These are phyloP conservation scores for Lycaena phlaeas DNA, from an alignment of 2,888 invertebrate genomes.

Conservation along the genomic window DNA sequence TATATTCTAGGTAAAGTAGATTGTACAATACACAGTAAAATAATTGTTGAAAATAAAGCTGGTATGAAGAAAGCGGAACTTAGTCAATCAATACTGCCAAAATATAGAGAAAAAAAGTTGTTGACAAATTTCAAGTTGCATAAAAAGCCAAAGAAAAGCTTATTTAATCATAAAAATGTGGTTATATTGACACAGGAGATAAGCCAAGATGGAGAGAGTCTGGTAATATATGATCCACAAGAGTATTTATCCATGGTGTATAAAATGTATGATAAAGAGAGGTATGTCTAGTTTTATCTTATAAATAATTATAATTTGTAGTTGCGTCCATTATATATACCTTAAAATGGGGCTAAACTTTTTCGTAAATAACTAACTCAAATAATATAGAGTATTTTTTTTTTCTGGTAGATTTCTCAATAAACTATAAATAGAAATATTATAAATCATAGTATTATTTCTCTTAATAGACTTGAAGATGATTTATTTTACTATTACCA, in stretches of 20 bases:
- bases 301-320: no score
- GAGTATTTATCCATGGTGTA: constrained; percentile 42
- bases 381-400: no score
- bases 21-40: constrained; percentile 48
- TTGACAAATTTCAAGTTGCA: constrained; percentile 25
- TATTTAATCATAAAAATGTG: constrained; percentile 26
- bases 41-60: constrained; percentile 32
- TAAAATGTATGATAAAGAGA: constrained; percentile 25
- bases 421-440: no score
- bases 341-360: no score
- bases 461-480: no score
- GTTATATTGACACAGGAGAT: constrained; percentile 40
- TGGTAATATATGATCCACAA: constrained; percentile 45
- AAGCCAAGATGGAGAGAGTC: constrained; percentile 36
- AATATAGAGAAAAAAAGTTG: constrained; percentile 44
- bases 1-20: constrained; percentile 31
- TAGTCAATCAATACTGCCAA: constrained; percentile 45
- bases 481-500: no score
- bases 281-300: constrained; percentile 11
- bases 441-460: no score
- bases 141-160: constrained; percentile 18
- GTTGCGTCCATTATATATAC: no score
- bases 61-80: constrained; percentile 44
- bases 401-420: no score
- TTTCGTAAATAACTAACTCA: no score